phyloP scores from a whole-genome alignment of 1,140 invertebrate species.

The Chlorops oryzae region DNA sequence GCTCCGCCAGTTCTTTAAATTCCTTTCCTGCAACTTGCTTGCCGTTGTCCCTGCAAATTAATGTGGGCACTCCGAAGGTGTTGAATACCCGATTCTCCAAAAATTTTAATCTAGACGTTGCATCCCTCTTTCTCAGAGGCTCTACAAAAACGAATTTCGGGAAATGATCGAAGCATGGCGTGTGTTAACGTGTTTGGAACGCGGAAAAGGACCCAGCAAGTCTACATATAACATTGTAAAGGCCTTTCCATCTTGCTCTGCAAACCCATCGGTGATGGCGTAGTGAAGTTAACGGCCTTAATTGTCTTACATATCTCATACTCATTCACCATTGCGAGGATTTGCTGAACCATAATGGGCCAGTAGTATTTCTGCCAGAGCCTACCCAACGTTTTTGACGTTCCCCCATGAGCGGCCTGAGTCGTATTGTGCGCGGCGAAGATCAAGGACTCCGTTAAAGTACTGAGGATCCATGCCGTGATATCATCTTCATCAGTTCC shows the following conservation, averaged over 20 bases:
- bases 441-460: too few species aligned
- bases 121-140: not conserved
- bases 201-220: not conserved
- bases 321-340: too few species aligned
- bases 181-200: not conserved
- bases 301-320: too few species aligned
- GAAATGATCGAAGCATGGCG: not conserved
- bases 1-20: not conserved
- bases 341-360: too few species aligned
- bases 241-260: not conserved
- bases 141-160: not conserved
- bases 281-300: too few species aligned
- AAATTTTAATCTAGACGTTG: not conserved
- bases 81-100: not conserved
- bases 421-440: too few species aligned
- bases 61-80: not conserved
- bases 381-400: too few species aligned
- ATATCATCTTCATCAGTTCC: not conserved
- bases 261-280: too few species aligned
- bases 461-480: not conserved
- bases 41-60: not conserved
- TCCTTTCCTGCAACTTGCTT: not conserved
- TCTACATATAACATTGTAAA: not conserved
- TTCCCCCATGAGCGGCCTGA: too few species aligned
- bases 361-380: too few species aligned